These are phyloP conservation scores for Pogoniulus pusillus DNA, from an alignment of 2,797 vertebrate species.

Conservation along the genomic window DNA sequence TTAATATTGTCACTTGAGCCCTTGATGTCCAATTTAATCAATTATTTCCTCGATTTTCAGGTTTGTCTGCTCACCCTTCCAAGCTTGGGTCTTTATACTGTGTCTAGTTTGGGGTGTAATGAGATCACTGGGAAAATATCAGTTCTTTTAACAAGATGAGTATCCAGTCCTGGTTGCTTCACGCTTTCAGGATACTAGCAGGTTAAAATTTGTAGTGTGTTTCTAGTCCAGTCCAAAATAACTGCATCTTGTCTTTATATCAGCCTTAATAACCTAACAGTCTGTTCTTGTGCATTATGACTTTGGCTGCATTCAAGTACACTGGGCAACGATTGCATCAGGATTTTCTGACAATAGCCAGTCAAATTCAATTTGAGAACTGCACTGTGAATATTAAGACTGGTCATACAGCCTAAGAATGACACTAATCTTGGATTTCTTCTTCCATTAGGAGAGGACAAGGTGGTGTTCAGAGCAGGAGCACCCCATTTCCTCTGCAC, in stretches of 20 bases:
- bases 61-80: neutral
- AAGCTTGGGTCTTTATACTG: neutral
- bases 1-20: neutral
- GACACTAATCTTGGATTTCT: neutral
- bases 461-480: neutral
- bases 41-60: neutral
- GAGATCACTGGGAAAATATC: neutral
- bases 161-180: neutral
- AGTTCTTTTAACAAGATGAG: neutral
- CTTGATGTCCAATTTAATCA: neutral
- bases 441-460: neutral
- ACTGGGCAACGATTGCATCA: accelerated
- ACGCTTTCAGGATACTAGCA: neutral
- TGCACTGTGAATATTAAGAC: neutral
- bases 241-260: neutral
- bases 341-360: neutral
- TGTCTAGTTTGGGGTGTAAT: neutral
- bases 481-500: accelerated
- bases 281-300: neutral
- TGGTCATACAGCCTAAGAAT: neutral
- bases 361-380: neutral
- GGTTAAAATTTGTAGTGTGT: neutral
- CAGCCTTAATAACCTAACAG: neutral
- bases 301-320: accelerated
- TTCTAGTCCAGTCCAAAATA: neutral